phyloP scores from a whole-genome alignment of 1,140 invertebrate genomes.

The Phymastichus coffea region DNA sequence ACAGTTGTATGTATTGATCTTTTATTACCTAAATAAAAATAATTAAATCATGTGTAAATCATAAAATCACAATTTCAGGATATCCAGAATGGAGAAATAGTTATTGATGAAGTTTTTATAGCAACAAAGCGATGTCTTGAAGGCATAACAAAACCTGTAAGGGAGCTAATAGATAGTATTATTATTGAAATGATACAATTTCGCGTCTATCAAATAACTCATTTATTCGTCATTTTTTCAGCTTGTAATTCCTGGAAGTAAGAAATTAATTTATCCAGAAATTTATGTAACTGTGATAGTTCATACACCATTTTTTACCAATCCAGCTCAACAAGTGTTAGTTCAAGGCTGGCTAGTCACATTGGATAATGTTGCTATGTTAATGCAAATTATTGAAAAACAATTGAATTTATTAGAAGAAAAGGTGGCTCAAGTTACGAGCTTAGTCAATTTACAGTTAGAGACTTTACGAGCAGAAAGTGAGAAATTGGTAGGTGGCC shows the following conservation, averaged over 20 bases:
- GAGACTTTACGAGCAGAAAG: conserved; percentile 57
- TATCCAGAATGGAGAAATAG: conserved; percentile 66
- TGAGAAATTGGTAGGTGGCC: conserved; percentile 59
- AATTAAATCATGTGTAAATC: conserved; percentile 4
- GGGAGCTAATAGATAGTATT: conserved; percentile 37
- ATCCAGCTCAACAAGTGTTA: conserved; percentile 71
- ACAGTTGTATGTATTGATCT: conserved; percentile 61
- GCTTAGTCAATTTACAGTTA: conserved; percentile 59
- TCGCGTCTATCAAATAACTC: neutral
- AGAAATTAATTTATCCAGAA: conserved; percentile 66
- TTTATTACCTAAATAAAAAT: too few species aligned
- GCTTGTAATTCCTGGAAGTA: conserved; percentile 72
- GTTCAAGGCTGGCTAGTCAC: conserved; percentile 73
- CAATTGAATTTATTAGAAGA: conserved; percentile 65
- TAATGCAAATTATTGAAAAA: conserved; percentile 62
- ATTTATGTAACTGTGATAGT: conserved; percentile 79
- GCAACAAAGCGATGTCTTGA: conserved; percentile 67
- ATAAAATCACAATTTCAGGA: conserved; percentile 53
- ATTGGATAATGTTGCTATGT: conserved; percentile 61
- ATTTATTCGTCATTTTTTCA: conserved; percentile 47
- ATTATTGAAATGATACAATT: neutral
- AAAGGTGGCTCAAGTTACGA: conserved; percentile 62
- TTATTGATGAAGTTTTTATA: conserved; percentile 69
- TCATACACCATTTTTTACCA: conserved; percentile 76
- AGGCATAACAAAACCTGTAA: conserved; percentile 66